Conservation (phyloP, 2,888 invertebrate genomes). For the Autographa pulchrina region DNA sequence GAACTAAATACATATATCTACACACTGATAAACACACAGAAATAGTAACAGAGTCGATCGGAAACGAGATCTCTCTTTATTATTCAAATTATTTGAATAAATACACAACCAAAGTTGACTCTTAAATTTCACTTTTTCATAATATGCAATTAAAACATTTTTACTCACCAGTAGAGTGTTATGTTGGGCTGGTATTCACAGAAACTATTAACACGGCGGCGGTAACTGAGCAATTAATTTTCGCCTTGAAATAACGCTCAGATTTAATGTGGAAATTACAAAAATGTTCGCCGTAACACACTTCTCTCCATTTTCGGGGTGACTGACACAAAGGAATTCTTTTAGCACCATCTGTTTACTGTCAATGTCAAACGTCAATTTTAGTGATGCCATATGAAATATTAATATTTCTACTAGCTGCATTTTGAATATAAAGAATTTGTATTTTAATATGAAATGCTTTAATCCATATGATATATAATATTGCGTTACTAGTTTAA, state of each 20-base stretch:
- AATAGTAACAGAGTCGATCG: slow-evolving; percentile 60
- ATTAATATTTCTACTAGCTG: not conserved
- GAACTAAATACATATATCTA: slow-evolving; percentile 50
- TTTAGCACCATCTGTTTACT: slow-evolving; percentile 41
- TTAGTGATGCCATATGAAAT: not conserved
- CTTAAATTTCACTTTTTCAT: slow-evolving; percentile 56
- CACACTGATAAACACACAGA: slow-evolving; percentile 59
- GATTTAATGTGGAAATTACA: slow-evolving; percentile 56
- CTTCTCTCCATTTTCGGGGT: slow-evolving; percentile 79
- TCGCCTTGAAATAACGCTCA: slow-evolving; percentile 60
- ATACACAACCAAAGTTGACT: slow-evolving; percentile 44
- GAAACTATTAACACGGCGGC: slow-evolving; percentile 38
- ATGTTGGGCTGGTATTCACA: slow-evolving; percentile 25
- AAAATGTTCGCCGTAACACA: slow-evolving; percentile 70
- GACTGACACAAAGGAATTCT: slow-evolving; percentile 49
- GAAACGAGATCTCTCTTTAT: slow-evolving; percentile 65
- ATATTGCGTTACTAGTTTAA: too few relatives aligned
- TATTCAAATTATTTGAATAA: slow-evolving; percentile 71
- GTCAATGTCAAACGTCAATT: slow-evolving; percentile 40
- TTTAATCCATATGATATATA: too few relatives aligned
- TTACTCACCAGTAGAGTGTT: slow-evolving; percentile 58
- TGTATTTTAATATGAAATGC: too few relatives aligned
- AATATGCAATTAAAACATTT: slow-evolving; percentile 34
- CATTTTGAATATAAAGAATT: not conserved
- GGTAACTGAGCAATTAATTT: slow-evolving; percentile 47